These are phyloP conservation scores for Sisyra terminalis DNA, from an alignment of 2,888 invertebrate genomes.

Conservation along the genomic window DNA sequence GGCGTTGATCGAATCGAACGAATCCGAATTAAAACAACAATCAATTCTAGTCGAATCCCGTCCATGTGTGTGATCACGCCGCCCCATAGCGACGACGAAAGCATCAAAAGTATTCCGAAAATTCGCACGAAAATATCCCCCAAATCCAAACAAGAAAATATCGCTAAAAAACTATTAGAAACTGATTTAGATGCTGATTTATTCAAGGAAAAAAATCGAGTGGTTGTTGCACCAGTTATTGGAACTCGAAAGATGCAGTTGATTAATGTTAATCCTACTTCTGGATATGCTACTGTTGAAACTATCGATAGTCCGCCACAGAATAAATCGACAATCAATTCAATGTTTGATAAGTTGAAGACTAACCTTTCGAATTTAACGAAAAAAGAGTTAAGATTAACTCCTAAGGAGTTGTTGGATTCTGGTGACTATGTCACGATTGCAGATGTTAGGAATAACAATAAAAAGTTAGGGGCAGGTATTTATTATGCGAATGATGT, in stretches of 20 bases:
- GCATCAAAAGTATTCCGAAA: conserved; percentile 26
- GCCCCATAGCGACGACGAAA: conserved; percentile 74
- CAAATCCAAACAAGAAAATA: conserved; percentile 14
- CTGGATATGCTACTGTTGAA: conserved; percentile 26
- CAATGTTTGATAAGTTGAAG: conserved; percentile 52
- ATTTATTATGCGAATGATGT: conserved; percentile 49
- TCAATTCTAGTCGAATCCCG: conserved; percentile 75
- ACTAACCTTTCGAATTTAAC: conserved; percentile 21
- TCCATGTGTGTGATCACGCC: conserved; percentile 88
- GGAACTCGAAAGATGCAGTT: conserved; percentile 18
- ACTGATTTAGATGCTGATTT: conserved; percentile 17
- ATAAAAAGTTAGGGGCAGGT: conserved; percentile 34
- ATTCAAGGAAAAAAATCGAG: conserved; percentile 8
- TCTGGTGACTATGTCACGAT: conserved; percentile 75
- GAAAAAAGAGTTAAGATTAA: conserved; percentile 29
- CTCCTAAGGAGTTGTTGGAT: conserved; percentile 28
- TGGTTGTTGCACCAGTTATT: conserved; percentile 8
- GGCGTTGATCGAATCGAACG: conserved; percentile 77
- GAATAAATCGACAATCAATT: conserved; percentile 3
- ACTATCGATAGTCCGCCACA: conserved; percentile 14
- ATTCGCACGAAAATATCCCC: conserved; percentile 12
- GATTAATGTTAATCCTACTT: conserved; percentile 23
- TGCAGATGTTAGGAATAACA: conserved; percentile 66
- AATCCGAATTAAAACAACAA: conserved; percentile 70
- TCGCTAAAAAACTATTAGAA: conserved; percentile 12